A percentile compares a stretch with the other conserved stretches of the same genome.
Evolutionary conservation across 2,797 vertebrate genomes (phyloP).

Genomic region (Pangasius djambal): DNA sequence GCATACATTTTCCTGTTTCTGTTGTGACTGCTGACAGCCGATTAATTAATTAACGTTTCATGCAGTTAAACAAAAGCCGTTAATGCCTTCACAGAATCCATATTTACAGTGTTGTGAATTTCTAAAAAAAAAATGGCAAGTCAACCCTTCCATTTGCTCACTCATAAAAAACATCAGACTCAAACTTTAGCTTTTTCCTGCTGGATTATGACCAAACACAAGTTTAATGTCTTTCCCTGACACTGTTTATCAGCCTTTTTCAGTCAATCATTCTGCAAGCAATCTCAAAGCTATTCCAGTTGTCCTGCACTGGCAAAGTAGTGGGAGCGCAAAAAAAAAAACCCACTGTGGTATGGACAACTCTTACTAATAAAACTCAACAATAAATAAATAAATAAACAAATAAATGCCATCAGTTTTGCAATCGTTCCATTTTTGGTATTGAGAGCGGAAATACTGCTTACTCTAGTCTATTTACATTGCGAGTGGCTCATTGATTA

Average conservation of each 20-base stretch:
- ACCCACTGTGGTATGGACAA: background rate
- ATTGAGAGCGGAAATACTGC: background rate
- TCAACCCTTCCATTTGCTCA: background rate
- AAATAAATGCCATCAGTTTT: background rate
- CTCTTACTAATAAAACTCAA: background rate
- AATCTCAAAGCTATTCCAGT: background rate
- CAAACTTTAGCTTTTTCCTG: background rate
- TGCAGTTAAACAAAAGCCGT: background rate
- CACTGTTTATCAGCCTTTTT: slow-evolving; percentile 5
- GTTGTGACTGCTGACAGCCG: background rate
- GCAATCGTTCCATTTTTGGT: background rate
- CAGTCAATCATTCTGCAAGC: background rate
- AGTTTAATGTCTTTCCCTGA: slow-evolving; percentile 5
- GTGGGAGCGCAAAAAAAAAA: slow-evolving; percentile 5
- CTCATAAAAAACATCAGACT: background rate
- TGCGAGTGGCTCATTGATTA: background rate
- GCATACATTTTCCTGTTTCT: background rate
- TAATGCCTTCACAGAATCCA: background rate
- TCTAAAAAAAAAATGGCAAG: background rate
- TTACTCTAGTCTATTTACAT: background rate
- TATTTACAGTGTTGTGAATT: background rate
- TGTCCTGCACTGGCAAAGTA: background rate
- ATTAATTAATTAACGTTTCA: background rate
- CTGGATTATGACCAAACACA: background rate
- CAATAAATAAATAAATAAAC: background rate